Evolutionary conservation across 1,140 invertebrate genomes (phyloP).

Genomic region (Heliconius hermathena): DNA sequence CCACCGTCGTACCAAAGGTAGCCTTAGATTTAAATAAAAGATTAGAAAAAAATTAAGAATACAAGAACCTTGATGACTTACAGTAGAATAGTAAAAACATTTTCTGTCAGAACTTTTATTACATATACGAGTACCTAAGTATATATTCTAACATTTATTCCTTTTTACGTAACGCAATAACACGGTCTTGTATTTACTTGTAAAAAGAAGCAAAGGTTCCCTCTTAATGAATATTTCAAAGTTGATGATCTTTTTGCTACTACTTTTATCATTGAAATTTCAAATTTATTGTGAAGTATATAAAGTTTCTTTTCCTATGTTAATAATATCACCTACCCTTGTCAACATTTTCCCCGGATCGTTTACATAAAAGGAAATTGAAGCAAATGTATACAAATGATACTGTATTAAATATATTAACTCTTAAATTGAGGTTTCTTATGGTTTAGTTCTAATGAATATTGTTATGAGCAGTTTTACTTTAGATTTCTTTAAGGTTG

Average conservation of each 20-base stretch:
- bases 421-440: background rate
- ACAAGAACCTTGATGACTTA: too few relatives aligned
- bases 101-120: background rate
- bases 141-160: background rate
- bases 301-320: background rate
- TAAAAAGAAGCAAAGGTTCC: background rate
- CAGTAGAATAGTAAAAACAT: too few relatives aligned
- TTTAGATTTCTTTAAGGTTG: too few relatives aligned
- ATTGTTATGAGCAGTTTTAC: background rate
- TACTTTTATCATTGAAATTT: background rate
- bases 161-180: constrained; percentile 1
- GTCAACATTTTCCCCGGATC: constrained; percentile 1
- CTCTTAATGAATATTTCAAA: constrained; percentile 19
- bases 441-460: background rate
- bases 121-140: background rate
- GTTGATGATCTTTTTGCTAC: constrained; percentile 13
- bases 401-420: background rate
- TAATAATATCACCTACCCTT: background rate
- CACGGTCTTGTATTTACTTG: background rate
- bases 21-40: too few relatives aligned
- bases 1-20: too few relatives aligned
- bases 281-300: background rate
- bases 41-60: too few relatives aligned
- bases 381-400: constrained; percentile 21
- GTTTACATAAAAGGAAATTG: constrained; percentile 21